phyloP scores from a whole-genome alignment of 2,113 vertebrate genomes.

The Pithys albifrons region DNA sequence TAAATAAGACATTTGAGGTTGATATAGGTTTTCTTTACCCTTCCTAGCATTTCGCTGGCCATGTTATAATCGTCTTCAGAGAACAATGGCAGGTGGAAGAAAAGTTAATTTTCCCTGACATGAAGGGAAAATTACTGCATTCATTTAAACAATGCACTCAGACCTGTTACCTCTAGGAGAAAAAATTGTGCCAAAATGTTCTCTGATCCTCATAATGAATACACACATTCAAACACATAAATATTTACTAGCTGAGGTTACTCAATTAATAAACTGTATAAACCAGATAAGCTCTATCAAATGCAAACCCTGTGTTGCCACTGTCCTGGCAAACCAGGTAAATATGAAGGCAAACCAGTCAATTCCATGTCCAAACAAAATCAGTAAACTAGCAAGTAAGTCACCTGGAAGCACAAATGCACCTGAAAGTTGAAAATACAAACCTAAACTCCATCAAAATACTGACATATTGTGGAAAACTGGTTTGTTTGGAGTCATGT shows the following conservation, averaged over 20 bases:
- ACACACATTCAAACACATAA: background rate
- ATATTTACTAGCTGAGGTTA: background rate
- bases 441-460: background rate
- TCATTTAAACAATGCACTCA: background rate
- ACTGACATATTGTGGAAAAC: background rate
- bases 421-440: background rate
- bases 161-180: background rate
- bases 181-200: background rate
- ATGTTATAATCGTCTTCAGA: background rate
- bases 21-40: background rate
- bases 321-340: background rate
- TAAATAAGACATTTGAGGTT: background rate
- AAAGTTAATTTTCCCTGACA: slow-evolving; percentile 2
- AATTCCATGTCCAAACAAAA: background rate
- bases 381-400: background rate
- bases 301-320: background rate
- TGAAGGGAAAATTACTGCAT: background rate
- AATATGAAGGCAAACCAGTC: background rate
- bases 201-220: background rate
- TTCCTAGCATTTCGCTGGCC: background rate
- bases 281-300: background rate
- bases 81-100: background rate
- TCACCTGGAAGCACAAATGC: background rate
- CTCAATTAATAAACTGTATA: background rate
- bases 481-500: background rate